phyloP scores from a whole-genome alignment of 64 coral and sea anemone genomes.

The Porites australiensis region DNA sequence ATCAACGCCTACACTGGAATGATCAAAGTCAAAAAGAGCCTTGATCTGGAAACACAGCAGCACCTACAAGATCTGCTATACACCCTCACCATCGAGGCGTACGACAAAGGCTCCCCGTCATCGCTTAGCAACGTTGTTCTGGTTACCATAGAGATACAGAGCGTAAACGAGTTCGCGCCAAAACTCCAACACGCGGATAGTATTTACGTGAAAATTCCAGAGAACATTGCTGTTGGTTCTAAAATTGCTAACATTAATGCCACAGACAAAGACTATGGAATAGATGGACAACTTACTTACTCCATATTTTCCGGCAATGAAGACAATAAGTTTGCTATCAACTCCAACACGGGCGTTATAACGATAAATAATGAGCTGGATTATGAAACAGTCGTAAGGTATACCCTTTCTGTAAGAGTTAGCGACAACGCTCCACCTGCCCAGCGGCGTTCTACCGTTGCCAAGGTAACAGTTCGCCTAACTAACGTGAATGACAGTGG shows the following conservation, averaged over 20 bases:
- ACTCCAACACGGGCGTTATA: slow-evolving; percentile 64
- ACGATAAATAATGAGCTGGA: slow-evolving; percentile 50
- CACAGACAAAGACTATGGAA: slow-evolving; percentile 76
- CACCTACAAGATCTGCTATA: slow-evolving; percentile 75
- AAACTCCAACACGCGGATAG: slow-evolving; percentile 22
- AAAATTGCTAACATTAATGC: slow-evolving; percentile 56
- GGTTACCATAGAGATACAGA: slow-evolving; percentile 74
- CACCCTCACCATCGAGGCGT: slow-evolving; percentile 61
- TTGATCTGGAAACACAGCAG: slow-evolving; percentile 84
- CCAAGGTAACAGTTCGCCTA: slow-evolving; percentile 65
- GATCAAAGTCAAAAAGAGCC: slow-evolving; percentile 34
- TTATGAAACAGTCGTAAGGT: slow-evolving; percentile 53
- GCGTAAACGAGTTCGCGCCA: slow-evolving; percentile 78
- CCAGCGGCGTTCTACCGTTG: slow-evolving; percentile 26
- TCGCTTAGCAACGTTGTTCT: slow-evolving; percentile 36
- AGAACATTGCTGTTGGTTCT: slow-evolving; percentile 34
- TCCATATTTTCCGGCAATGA: slow-evolving; percentile 55
- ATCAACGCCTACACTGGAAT: slow-evolving; percentile 57
- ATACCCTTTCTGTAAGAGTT: slow-evolving; percentile 47
- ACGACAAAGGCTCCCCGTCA: slow-evolving; percentile 56
- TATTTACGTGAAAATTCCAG: slow-evolving; percentile 60
- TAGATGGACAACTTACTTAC: slow-evolving; percentile 64
- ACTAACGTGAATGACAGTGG: slow-evolving; percentile 69
- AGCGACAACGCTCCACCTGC: slow-evolving; percentile 38
- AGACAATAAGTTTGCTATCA: slow-evolving; percentile 57